Evolutionary conservation across 2,888 invertebrate species (phyloP).

Genomic region (Prosopocoilus inquinatus): DNA sequence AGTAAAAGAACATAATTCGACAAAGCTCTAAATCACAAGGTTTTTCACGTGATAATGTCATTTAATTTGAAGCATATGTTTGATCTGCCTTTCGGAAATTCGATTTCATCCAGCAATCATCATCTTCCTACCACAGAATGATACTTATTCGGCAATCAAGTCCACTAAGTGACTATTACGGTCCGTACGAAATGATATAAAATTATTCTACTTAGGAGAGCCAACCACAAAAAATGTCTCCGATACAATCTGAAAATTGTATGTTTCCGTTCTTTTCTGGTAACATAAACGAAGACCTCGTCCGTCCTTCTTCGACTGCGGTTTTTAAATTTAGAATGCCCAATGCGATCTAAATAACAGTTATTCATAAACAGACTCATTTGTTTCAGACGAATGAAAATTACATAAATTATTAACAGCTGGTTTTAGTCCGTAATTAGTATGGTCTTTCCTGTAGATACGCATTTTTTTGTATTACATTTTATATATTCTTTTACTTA

Average conservation of each 20-base stretch:
- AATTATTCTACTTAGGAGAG: slow-evolving; percentile 33
- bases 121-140: slow-evolving; percentile 23
- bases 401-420: not conserved
- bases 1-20: not conserved
- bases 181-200: slow-evolving; percentile 33
- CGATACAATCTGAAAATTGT: slow-evolving; percentile 31
- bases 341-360: not conserved
- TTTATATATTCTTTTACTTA: not conserved
- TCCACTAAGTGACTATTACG: slow-evolving; percentile 32
- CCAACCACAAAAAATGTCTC: slow-evolving; percentile 33
- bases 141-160: slow-evolving; percentile 37
- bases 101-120: slow-evolving; percentile 23
- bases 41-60: slow-evolving; percentile 23
- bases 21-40: not conserved
- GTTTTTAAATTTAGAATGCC: not conserved
- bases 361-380: not conserved
- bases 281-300: not conserved
- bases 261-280: slow-evolving; percentile 13
- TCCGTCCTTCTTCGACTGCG: not conserved
- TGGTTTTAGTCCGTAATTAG: not conserved
- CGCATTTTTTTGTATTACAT: not conserved
- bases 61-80: slow-evolving; percentile 32
- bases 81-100: slow-evolving; percentile 22
- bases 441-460: not conserved
- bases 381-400: not conserved